Evolutionary conservation across 2,113 vertebrate genomes (phyloP).

Genomic region (Bothrops jararaca): DNA sequence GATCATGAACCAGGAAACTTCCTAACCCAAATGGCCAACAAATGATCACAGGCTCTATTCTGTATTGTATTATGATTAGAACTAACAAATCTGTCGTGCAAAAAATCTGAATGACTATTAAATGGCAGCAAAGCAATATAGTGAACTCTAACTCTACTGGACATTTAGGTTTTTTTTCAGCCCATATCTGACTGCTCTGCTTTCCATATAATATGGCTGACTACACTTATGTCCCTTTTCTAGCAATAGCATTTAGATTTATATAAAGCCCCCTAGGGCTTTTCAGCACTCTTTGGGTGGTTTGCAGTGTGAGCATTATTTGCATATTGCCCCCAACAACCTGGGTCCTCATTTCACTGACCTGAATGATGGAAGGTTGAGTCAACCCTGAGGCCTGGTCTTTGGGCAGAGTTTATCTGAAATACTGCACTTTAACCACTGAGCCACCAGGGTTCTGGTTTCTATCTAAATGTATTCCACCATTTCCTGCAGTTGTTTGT

Average conservation of each 20-base stretch:
- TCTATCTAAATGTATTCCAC: not conserved
- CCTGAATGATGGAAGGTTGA: not conserved
- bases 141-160: not conserved
- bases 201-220: not conserved
- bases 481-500: not conserved
- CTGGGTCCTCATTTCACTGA: not conserved
- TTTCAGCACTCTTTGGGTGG: not conserved
- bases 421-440: not conserved
- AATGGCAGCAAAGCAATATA: not conserved
- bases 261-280: not conserved
- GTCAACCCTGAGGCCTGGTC: not conserved
- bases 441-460: not conserved
- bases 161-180: not conserved
- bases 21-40: not conserved
- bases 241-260: not conserved
- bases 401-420: not conserved
- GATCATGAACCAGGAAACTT: not conserved
- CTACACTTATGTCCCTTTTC: not conserved
- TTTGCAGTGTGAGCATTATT: not conserved
- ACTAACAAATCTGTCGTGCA: not conserved
- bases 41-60: not conserved
- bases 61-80: not conserved
- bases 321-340: not conserved
- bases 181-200: not conserved
- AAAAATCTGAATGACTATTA: not conserved